Base-by-base conservation (phyloP, 2,888 invertebrate species). In the Oscheius sp. region DNA sequence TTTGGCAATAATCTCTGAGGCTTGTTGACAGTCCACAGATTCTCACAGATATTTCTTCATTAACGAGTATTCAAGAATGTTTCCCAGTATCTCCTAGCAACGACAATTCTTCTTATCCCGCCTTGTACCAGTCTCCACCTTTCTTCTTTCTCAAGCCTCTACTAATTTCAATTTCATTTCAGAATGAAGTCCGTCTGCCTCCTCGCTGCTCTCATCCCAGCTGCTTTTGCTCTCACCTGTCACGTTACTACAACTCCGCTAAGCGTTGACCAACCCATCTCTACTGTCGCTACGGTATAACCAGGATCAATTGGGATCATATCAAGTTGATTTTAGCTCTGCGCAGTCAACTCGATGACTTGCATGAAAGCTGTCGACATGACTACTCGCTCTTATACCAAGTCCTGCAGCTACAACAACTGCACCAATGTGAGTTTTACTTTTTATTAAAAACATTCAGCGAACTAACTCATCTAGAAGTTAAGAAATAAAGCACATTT, bases 301-400 rank as follows among this genome's bases (percentile, higher is more conserved):
- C n/a, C 31, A 17, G n/a, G n/a, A 53, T 12, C 23, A 20, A 33
- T 29, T 23, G 37, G 27, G 23, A 2, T 33, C 5, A 34, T 55
- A 5, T 53, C 31, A n/a, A 5, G 34, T 17, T 25, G 45, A 1
- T 17, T 3, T 27, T 5, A 17, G 10, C 34, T 34, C 2, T 42
- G 61, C 29, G 10, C 61, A 17, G 61, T n/a, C 1, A 39, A 39
- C 29, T 25, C 57, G 17, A n/a, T 57, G 3, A 37, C 61, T n/a
- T 64, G 64, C 23, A 33, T 25, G 10, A 64, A 64, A 20, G 31
- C 48, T 29, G 52, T 64, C 34, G 29, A 48, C 34, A 50, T 50
- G 48, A 10, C 31, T 6, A 50, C 50, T 29, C 27, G 52, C 12
- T 33, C 48, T 17, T 64, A 64, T 29, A 52, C 33, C 48, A 64